These are phyloP conservation scores for Grus americana DNA, from an alignment of 2,113 vertebrate genomes.

Conservation along the genomic window DNA sequence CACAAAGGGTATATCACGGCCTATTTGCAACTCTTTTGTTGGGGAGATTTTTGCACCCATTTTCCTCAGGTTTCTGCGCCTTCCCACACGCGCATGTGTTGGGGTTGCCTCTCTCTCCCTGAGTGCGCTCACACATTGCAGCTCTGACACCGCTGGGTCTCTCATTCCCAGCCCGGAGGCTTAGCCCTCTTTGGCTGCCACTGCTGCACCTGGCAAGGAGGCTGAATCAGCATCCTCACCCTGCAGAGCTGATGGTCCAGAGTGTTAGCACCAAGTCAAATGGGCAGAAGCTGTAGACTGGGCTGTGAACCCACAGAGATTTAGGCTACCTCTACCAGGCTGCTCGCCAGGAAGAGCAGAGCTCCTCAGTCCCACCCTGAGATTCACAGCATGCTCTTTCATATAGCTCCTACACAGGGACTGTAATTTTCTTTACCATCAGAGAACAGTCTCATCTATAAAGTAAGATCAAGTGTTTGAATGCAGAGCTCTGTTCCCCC, in stretches of 20 bases:
- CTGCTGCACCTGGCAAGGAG: background rate
- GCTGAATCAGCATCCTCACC: background rate
- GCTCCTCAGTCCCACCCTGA: background rate
- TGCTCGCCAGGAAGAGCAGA: background rate
- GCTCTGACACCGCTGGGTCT: background rate
- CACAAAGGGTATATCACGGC: background rate
- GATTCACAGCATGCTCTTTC: background rate
- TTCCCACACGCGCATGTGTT: background rate
- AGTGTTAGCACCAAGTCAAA: background rate
- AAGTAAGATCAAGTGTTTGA: conserved; percentile 6
- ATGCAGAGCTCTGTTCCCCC: background rate
- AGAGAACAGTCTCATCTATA: background rate
- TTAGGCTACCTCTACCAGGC: background rate
- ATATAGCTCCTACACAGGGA: background rate
- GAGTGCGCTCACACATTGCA: rapidly evolving
- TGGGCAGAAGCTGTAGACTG: background rate
- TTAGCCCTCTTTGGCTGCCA: background rate
- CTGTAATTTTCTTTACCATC: background rate
- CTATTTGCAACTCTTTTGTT: background rate
- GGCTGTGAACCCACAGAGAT: background rate
- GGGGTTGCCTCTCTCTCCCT: background rate
- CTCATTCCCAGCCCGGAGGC: background rate
- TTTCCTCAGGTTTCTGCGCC: background rate
- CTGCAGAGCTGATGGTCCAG: background rate
- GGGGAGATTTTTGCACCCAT: background rate